Base-by-base conservation (phyloP, 2,113 vertebrate species). In the Hemiprocne comata region DNA sequence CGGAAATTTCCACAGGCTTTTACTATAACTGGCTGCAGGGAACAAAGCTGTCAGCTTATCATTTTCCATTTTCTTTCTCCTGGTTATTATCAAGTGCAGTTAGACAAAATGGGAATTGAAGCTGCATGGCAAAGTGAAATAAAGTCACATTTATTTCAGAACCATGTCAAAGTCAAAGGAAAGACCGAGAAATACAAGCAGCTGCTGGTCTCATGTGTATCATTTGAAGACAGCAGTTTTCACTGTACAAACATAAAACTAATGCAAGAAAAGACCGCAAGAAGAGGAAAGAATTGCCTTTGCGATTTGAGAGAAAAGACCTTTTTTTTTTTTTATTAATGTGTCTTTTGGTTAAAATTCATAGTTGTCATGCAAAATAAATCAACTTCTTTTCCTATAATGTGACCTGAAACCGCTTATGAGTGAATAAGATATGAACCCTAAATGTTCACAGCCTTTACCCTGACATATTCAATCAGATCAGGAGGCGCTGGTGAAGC, bases 361-460 rank as follows among this genome's bases (percentile, higher is more conserved):
- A 96, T 98, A 97, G 96, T 98, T 98, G 98, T 97, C 97, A 98
- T 97, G 97, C 97, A 98, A 98, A 98, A 98, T 98, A 98, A 98
- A 98, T 98, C 97, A 98, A 90, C 66, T 81, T 89, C 95, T 90
- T 97, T 98, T 98, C 97, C 94, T 88, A 65, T 95, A 97, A 98
- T 95, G 87, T 96, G 97, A 94, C 84, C 91, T 97, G 98, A 98
- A 97, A 94, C 91, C 71, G 65, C 97, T 98, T 98, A 92, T 97
- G 93, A 97, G 97, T 97, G 98, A 98, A 98, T 98, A 96, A 96
- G 97, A 96, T 79, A 98, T 94, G 92, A 98, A 97, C 93, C 97
- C 97, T 98, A 98, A 99, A 98, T 85, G 95, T 97, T 96, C 95
- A 83, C 97, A 94, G 97, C 97, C 97, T 97, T 97, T 96, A 91